Conservation (phyloP, 2,113 vertebrate species). For the Mesembrinibis cayennensis region DNA sequence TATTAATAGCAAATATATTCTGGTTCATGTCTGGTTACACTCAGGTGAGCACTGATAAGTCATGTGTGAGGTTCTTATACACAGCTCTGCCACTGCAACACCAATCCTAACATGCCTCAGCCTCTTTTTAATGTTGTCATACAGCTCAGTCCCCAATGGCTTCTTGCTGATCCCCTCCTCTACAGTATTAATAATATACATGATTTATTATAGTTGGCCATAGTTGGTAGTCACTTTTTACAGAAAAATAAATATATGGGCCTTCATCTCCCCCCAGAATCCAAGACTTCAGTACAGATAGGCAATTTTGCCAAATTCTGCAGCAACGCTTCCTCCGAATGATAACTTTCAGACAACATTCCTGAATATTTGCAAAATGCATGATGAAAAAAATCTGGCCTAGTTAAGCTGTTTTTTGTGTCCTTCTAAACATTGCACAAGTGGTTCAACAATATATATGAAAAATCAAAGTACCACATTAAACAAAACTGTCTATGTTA, state of each 20-base stretch:
- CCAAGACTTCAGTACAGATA: neutral
- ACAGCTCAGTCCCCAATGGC: neutral
- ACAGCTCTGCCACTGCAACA: neutral
- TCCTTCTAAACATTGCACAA: neutral
- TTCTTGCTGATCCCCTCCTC: neutral
- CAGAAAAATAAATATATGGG: neutral
- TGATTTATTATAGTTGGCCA: neutral
- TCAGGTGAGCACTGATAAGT: constrained; percentile 41
- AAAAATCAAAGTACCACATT: neutral
- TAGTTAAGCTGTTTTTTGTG: neutral
- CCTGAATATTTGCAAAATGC: neutral
- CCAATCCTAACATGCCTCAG: neutral
- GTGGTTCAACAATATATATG: neutral
- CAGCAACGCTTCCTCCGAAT: neutral
- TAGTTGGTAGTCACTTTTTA: neutral
- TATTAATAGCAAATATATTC: constrained; percentile 41
- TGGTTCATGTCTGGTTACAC: constrained; percentile 41
- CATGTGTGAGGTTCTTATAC: neutral
- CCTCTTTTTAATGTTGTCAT: neutral
- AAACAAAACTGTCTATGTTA: neutral
- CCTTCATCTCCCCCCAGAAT: neutral
- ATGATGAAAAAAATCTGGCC: neutral
- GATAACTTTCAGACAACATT: neutral
- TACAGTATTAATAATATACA: neutral
- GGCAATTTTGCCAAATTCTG: neutral